Base-by-base conservation (phyloP, 2,113 vertebrate genomes). In the Tupaia tana region DNA sequence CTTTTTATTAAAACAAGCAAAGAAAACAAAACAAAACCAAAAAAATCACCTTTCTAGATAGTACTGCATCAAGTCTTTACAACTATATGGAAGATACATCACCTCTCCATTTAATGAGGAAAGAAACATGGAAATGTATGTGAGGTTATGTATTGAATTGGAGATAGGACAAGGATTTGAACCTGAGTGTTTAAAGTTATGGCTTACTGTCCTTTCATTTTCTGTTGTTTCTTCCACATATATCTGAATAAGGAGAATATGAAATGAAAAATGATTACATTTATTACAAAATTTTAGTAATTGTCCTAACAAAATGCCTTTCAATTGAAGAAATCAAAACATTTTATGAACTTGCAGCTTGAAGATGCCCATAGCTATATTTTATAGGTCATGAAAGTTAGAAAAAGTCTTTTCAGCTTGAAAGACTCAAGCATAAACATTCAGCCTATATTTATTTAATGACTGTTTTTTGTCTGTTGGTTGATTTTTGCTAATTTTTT, bases 271-370 rank as follows among this genome's bases (percentile, higher is more conserved):
- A n/a, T 64, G 16, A 31, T 63, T 73, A 67, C 14, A 4, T 84
- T 90, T 93, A 73, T 84, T 54, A 63, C 79, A 70, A 93, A 77
- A 73, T 82, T 25, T 34, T 79, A 79, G 75, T 52, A 27, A 20
- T 67, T 74, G 31, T 73, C 43, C 52, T 86, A 27, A 92, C 59
- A 61, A 89, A 80, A 54, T 92, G 18, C 3, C 16, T 81, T 91
- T 70, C 52, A 90, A n/a, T 3, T 73, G 71, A 90, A 7, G 9
- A 90, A 83, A 78, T 61, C 27, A 90, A 92, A 92, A 82, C 58
- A 83, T 67, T 66, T 70, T 90, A 74, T 90, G 64, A 86, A n/a
- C n/a, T 75, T 77, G 63, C 25, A 61, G 19, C 11, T 15, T 73
- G 75, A 73, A 9, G 11, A 61, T 12, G 5, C 85, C 31, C 52